These are phyloP conservation scores for Morus bassanus DNA, from an alignment of 2,797 vertebrate genomes.

Conservation along the genomic window DNA sequence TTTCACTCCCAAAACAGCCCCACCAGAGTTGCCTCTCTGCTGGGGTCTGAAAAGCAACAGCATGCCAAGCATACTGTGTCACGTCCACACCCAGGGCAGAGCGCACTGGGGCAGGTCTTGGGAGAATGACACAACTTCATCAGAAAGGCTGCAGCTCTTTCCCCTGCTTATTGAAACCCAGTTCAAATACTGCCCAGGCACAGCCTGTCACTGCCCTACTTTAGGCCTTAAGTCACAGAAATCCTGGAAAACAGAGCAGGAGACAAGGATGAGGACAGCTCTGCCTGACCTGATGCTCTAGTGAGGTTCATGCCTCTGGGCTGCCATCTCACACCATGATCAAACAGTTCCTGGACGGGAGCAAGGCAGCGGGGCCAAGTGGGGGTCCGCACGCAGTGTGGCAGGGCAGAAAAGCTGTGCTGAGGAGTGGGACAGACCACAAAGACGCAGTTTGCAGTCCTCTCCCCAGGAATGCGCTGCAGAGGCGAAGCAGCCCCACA, in stretches of 20 bases:
- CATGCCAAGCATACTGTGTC: rapidly evolving
- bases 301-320: background rate
- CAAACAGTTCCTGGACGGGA: background rate
- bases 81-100: background rate
- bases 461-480: background rate
- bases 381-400: background rate
- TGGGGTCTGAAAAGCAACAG: background rate
- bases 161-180: background rate
- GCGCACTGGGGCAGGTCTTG: background rate
- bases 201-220: background rate
- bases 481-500: rapidly evolving
- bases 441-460: background rate
- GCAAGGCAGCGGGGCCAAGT: background rate
- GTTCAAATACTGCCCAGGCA: background rate
- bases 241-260: background rate
- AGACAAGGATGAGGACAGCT: background rate
- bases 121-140: background rate
- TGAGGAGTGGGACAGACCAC: background rate
- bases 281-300: background rate
- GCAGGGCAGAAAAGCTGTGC: background rate
- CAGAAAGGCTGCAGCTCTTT: background rate
- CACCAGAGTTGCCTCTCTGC: background rate
- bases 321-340: background rate
- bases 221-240: background rate
- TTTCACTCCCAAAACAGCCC: background rate